Conservation (phyloP, 2,113 vertebrate genomes). For the human region DNA sequence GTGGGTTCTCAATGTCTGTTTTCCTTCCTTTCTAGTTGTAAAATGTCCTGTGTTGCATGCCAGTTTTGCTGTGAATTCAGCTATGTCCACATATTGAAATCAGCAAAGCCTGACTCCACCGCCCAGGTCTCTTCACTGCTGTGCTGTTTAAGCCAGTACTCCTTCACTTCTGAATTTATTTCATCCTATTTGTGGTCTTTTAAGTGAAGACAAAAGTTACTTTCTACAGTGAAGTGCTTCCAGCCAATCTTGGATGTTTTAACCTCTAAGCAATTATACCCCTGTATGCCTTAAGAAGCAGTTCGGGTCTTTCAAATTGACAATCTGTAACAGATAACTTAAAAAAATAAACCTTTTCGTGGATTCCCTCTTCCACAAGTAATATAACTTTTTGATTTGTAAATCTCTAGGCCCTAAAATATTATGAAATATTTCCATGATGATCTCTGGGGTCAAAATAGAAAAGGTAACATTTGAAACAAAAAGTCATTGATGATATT, state of each 20-base stretch:
- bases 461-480: neutral
- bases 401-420: neutral
- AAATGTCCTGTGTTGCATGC: neutral
- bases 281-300: neutral
- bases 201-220: neutral
- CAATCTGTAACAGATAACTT: neutral
- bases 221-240: neutral
- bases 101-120: neutral
- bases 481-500: neutral
- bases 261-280: too few relatives aligned
- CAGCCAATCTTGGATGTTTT: neutral
- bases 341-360: neutral
- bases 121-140: too few relatives aligned
- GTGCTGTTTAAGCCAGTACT: neutral
- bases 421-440: neutral
- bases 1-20: neutral
- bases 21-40: neutral
- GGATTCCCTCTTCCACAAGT: neutral
- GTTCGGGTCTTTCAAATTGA: neutral
- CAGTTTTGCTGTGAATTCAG: neutral
- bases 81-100: accelerated
- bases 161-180: neutral
- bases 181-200: neutral
- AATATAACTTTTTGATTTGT: neutral
- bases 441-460: neutral